Evolutionary conservation across 2,797 vertebrate genomes (phyloP), one percentile per base, ranked within the genome.

Genomic region (Phyllotis vaccarum): DNA sequence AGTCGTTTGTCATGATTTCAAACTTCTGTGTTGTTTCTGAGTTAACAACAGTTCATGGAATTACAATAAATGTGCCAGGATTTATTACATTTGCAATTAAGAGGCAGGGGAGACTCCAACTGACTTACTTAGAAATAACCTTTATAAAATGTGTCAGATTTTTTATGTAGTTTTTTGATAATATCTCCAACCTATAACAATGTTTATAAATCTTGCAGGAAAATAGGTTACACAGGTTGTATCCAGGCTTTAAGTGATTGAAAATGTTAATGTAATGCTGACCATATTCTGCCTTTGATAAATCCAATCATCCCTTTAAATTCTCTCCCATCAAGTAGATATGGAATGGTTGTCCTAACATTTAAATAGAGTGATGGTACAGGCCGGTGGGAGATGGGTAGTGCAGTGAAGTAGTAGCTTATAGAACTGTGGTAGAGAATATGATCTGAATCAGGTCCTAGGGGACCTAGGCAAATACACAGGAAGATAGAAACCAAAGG

Each of bases 81-180:
- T 49, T 89, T 43, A 64, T 17, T 70, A 2, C 76, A 34, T 6
- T 66, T 86, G 37, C 3, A 7, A 62, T 49, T 87, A 29, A 46
- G 29, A 5, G 1, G 0, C 5, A 24, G n/a, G 16, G 2, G 13
- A 74, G 2, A 68, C 1, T 66, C 90, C 5, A 46, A 43, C 0
- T 52, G 6, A 76, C n/a, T 49, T 34, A 85, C 52, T 46, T 31
- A 95, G 27, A 62, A 1, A 14, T 54, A 0, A 6, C 78, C 8
- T n/a, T 88, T 17, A 68, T 46, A 31, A 14, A 34, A 64, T 93
- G 46, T 49, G 5, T 58, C 1, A 64, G 4, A 10, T 27, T 29
- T 19, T 68, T 2, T 27, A 49, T 10, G 60, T 46, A 43, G 34
- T 24, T 24, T 64, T 66, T 21, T 62, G 14, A 68, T 52, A 82